phyloP scores from a whole-genome alignment of 2,888 invertebrate species.

The Drosophila siamana region DNA sequence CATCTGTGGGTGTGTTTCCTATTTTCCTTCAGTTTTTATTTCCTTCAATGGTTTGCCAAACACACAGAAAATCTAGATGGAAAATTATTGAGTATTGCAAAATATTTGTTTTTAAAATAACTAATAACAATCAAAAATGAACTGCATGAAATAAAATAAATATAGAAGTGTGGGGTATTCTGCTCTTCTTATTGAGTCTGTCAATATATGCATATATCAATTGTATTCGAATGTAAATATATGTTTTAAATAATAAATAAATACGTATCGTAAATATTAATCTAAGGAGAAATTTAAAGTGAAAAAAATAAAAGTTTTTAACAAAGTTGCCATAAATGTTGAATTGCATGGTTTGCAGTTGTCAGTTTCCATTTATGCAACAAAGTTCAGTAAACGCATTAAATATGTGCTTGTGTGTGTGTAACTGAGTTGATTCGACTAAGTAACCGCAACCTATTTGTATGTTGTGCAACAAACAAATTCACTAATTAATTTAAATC shows the following conservation, averaged over 20 bases:
- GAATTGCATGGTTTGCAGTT: slow-evolving; percentile 1
- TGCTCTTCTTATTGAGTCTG: not conserved
- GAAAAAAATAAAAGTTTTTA: no score
- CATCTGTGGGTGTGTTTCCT: slow-evolving; percentile 3
- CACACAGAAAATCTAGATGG: not conserved
- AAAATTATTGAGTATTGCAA: not conserved
- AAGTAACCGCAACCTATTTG: slow-evolving; percentile 28
- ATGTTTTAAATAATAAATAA: not conserved
- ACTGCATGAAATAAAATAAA: not conserved
- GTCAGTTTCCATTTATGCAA: not conserved
- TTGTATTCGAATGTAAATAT: not conserved
- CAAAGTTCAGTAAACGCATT: slow-evolving; percentile 4
- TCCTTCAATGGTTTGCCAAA: slow-evolving; percentile 14
- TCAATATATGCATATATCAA: not conserved
- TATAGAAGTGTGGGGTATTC: not conserved
- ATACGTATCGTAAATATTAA: not conserved
- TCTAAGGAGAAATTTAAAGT: no score
- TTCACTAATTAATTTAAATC: slow-evolving; percentile 25
- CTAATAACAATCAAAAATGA: not conserved
- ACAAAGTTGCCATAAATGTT: not conserved
- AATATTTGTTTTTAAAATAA: not conserved
- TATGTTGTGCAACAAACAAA: slow-evolving; percentile 21
- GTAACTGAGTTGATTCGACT: not conserved
- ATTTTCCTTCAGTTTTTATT: no score
- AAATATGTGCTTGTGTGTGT: not conserved